Evolutionary conservation across 1,140 invertebrate genomes (phyloP).

Genomic region (Antheraea pernyi): DNA sequence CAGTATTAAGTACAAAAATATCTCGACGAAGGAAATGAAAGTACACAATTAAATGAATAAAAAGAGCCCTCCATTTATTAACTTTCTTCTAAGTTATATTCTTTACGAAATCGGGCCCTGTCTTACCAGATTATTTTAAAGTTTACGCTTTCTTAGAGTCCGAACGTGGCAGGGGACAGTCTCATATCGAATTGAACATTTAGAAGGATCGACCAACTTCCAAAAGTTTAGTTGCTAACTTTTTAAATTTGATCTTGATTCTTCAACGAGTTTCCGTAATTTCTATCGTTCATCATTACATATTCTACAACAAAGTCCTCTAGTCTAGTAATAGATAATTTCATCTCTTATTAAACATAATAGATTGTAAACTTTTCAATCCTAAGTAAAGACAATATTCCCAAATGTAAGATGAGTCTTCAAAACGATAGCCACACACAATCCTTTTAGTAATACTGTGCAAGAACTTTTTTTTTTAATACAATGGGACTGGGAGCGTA

Average conservation of each 20-base stretch:
- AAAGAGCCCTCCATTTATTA: constrained; percentile 6
- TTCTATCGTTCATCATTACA: too few species aligned
- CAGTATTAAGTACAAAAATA: neutral
- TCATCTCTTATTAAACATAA: too few species aligned
- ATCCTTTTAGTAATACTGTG: too few species aligned
- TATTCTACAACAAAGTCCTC: too few species aligned
- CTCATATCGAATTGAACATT: constrained; percentile 21
- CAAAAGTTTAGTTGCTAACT: too few species aligned
- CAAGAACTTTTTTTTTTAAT: too few species aligned
- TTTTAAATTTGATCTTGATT: constrained; percentile 39
- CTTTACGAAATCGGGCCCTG: constrained; percentile 4
- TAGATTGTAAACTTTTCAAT: too few species aligned
- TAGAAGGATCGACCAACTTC: constrained; percentile 19
- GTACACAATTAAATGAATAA: constrained; percentile 12
- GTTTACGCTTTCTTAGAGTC: constrained; percentile 23
- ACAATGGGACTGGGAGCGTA: too few species aligned
- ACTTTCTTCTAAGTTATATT: constrained; percentile 8
- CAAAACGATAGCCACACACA: too few species aligned
- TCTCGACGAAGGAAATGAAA: constrained; percentile 1
- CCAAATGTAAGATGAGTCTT: too few species aligned
- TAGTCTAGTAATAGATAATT: too few species aligned
- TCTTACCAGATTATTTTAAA: constrained; percentile 12
- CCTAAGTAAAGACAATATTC: too few species aligned
- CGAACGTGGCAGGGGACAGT: neutral
- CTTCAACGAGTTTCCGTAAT: neutral